Percentiles rank a stretch among this genome's conserved stretches.
phyloP scores from a whole-genome alignment of 2,797 vertebrate genomes.

The Jordanella pulchra region DNA sequence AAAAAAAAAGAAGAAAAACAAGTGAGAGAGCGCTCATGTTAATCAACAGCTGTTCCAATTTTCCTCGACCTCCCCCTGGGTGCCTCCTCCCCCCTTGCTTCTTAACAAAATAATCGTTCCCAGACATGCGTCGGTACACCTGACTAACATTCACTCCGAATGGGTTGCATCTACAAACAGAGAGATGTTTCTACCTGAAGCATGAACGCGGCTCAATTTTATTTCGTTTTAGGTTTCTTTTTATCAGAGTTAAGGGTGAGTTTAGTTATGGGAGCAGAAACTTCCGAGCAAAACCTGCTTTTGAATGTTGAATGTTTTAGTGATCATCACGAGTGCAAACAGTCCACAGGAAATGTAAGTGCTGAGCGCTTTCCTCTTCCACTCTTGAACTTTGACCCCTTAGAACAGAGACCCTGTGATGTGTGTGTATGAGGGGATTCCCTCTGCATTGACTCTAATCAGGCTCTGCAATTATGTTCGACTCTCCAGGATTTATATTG shows the following conservation, averaged over 20 bases:
- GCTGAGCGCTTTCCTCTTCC: slow-evolving; percentile 48
- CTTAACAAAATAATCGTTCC: slow-evolving; percentile 75
- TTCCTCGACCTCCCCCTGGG: slow-evolving; percentile 63
- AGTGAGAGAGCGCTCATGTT: slow-evolving; percentile 61
- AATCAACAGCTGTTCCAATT: slow-evolving; percentile 77
- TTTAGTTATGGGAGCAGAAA: not conserved
- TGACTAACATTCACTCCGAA: slow-evolving; percentile 64
- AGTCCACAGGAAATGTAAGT: slow-evolving; percentile 69
- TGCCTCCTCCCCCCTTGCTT: slow-evolving; percentile 41
- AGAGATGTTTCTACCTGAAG: not conserved
- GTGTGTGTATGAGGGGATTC: slow-evolving; percentile 68
- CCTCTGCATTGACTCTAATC: slow-evolving; percentile 69
- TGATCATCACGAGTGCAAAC: slow-evolving; percentile 24
- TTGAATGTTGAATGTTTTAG: not conserved
- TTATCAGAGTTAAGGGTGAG: not conserved
- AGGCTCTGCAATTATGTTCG: slow-evolving; percentile 72
- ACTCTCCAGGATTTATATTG: slow-evolving; percentile 50
- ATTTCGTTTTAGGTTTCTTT: not conserved
- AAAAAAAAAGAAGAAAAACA: slow-evolving; percentile 1
- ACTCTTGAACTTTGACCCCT: slow-evolving; percentile 65
- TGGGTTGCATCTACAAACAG: slow-evolving; percentile 58
- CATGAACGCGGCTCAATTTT: slow-evolving; percentile 1
- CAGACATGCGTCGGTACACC: slow-evolving; percentile 73
- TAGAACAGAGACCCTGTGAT: slow-evolving; percentile 50
- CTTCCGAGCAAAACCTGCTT: not conserved